These are phyloP conservation scores for Palythoa grandis DNA, from an alignment of 92 coral and sea anemone genomes.

Conservation along the genomic window DNA sequence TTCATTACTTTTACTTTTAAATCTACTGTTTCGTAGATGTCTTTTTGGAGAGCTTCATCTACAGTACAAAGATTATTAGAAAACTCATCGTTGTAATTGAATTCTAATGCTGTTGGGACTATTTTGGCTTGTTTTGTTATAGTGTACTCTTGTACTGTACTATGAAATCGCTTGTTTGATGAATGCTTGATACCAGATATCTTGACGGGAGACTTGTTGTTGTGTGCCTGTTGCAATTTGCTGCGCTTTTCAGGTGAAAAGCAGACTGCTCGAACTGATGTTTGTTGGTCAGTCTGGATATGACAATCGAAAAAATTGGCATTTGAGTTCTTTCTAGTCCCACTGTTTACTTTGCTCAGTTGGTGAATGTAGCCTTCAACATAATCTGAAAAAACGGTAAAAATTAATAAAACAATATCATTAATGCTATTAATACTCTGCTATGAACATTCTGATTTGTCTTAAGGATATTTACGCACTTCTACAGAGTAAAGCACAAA, in stretches of 20 bases:
- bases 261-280: constrained; percentile 49
- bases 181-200: constrained; percentile 45
- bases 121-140: constrained; percentile 48
- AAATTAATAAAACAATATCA: constrained; percentile 4
- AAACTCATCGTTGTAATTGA: constrained; percentile 41
- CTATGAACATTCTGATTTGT: constrained; percentile 16
- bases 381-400: constrained; percentile 27
- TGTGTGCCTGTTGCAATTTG: constrained; percentile 33
- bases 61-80: constrained; percentile 50
- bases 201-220: constrained; percentile 11
- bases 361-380: constrained; percentile 45
- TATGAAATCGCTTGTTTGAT: constrained; percentile 36
- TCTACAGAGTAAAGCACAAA: constrained; percentile 4
- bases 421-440: not conserved
- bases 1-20: constrained; percentile 24
- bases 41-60: constrained; percentile 38
- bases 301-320: constrained; percentile 41
- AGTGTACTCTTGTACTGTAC: constrained; percentile 41
- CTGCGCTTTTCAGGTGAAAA: constrained; percentile 43
- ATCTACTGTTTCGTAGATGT: constrained; percentile 41
- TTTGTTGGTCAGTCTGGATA: constrained; percentile 44
- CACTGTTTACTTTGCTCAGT: constrained; percentile 47
- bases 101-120: constrained; percentile 39
- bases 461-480: constrained; percentile 9
- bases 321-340: constrained; percentile 45